These are phyloP conservation scores for Tenodera sinensis DNA, from an alignment of 2,888 invertebrate species.

Conservation along the genomic window DNA sequence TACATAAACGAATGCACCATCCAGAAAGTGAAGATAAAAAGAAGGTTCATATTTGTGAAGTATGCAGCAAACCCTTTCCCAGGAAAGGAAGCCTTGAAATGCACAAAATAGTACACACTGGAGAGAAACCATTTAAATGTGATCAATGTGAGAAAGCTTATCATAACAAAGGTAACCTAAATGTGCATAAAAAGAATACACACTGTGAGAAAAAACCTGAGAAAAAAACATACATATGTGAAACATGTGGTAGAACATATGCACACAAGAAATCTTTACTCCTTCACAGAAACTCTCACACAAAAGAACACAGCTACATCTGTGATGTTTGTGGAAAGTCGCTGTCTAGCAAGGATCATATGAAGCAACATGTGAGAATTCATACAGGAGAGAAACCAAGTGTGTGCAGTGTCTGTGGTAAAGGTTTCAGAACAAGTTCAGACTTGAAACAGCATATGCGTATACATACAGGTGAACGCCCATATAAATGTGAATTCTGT, in stretches of 20 bases:
- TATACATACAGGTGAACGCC: constrained; percentile 50
- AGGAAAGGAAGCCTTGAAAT: constrained; percentile 45
- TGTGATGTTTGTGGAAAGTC: constrained; percentile 31
- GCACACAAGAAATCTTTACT: constrained; percentile 16
- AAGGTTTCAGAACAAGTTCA: constrained; percentile 43
- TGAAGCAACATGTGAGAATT: constrained; percentile 36
- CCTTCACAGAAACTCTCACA: constrained; percentile 22
- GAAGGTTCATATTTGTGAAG: not conserved
- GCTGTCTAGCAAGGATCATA: constrained; percentile 34
- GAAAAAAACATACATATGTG: constrained; percentile 39
- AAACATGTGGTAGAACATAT: constrained; percentile 37
- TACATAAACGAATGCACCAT: not conserved
- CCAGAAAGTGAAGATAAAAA: not conserved
- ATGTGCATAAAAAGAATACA: constrained; percentile 40
- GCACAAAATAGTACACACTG: constrained; percentile 51
- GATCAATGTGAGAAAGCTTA: constrained; percentile 43
- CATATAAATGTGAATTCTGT: constrained; percentile 50
- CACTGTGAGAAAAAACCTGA: constrained; percentile 36
- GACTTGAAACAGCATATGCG: constrained; percentile 47
- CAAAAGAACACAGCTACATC: constrained; percentile 18
- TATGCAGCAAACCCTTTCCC: constrained; percentile 39
- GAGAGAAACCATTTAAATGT: constrained; percentile 38
- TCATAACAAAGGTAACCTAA: constrained; percentile 43
- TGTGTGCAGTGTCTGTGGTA: constrained; percentile 35
- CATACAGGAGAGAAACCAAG: constrained; percentile 37